Conservation (phyloP, 2,797 vertebrate species). For the Valencia hispanica region DNA sequence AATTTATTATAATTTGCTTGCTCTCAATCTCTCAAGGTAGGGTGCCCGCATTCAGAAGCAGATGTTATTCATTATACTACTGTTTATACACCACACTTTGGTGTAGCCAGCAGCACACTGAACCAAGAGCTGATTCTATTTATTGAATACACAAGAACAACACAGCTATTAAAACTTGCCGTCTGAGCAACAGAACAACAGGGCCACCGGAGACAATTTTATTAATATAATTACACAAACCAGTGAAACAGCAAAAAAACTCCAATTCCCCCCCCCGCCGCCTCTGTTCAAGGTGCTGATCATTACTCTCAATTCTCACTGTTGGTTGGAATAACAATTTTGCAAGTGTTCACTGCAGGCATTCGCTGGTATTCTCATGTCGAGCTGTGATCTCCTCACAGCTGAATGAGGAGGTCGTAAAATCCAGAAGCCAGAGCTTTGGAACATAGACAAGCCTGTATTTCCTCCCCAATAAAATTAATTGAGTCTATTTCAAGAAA, state of each 20-base stretch:
- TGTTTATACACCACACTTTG: conserved; percentile 62
- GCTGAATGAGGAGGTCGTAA: conserved; percentile 48
- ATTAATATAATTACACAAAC: conserved; percentile 59
- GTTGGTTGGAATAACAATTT: conserved; percentile 36
- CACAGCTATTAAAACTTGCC: conserved; percentile 64
- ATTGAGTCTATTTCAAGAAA: conserved; percentile 28
- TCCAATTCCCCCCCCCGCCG: neutral
- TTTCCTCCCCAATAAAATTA: conserved; percentile 40
- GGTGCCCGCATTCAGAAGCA: conserved; percentile 43
- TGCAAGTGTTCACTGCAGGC: conserved; percentile 52
- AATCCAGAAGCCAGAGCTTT: conserved; percentile 34
- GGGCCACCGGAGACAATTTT: conserved; percentile 54
- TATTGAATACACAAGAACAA: conserved; percentile 64
- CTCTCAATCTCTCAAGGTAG: conserved; percentile 41
- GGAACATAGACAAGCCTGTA: conserved; percentile 30
- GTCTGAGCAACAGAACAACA: conserved; percentile 55
- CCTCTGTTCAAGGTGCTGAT: conserved; percentile 38
- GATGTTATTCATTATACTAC: conserved; percentile 66
- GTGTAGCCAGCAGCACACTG: conserved; percentile 54
- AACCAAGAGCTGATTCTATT: conserved; percentile 56
- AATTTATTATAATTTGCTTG: conserved; percentile 18
- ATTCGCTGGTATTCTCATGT: conserved; percentile 45
- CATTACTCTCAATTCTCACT: conserved; percentile 39
- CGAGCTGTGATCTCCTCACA: conserved; percentile 53
- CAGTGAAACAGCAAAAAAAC: conserved; percentile 43